Evolutionary conservation across 2,797 vertebrate species (phyloP).

Genomic region (Melanotaenia nigrans): DNA sequence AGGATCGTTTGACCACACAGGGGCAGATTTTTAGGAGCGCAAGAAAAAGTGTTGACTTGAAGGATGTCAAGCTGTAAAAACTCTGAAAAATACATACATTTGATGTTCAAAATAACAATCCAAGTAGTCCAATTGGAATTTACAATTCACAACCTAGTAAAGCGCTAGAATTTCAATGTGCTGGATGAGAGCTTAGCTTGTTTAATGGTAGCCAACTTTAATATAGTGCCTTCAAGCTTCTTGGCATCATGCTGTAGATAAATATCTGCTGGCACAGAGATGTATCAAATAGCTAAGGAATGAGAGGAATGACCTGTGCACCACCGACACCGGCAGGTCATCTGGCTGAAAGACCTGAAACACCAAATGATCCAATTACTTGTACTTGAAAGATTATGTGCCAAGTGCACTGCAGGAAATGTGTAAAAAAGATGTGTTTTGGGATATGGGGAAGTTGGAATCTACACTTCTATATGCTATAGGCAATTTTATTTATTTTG

Average conservation of each 20-base stretch:
- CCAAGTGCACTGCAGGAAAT: not conserved
- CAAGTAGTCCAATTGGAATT: not conserved
- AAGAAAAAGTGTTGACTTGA: not conserved
- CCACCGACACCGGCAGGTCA: not conserved
- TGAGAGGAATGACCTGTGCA: slow-evolving; percentile 4
- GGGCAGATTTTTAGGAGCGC: not conserved
- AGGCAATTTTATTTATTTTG: not conserved
- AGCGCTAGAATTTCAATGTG: not conserved
- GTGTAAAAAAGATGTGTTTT: not conserved
- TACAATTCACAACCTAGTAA: not conserved
- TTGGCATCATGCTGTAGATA: not conserved
- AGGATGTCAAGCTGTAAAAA: too few relatives aligned
- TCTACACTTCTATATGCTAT: not conserved
- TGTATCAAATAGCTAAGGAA: slow-evolving; percentile 4
- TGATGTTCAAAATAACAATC: not conserved
- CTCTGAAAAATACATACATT: not conserved
- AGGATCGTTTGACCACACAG: slow-evolving; percentile 20
- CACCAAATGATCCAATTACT: not conserved
- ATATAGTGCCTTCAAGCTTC: not conserved
- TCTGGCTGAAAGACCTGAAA: slow-evolving; percentile 8
- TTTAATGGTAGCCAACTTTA: not conserved
- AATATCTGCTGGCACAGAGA: slow-evolving; percentile 3
- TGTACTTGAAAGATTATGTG: not conserved
- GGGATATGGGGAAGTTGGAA: not conserved
- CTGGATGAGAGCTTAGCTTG: not conserved